phyloP scores from a whole-genome alignment of 2,113 vertebrate genomes.

The Catharus fuscescens region DNA sequence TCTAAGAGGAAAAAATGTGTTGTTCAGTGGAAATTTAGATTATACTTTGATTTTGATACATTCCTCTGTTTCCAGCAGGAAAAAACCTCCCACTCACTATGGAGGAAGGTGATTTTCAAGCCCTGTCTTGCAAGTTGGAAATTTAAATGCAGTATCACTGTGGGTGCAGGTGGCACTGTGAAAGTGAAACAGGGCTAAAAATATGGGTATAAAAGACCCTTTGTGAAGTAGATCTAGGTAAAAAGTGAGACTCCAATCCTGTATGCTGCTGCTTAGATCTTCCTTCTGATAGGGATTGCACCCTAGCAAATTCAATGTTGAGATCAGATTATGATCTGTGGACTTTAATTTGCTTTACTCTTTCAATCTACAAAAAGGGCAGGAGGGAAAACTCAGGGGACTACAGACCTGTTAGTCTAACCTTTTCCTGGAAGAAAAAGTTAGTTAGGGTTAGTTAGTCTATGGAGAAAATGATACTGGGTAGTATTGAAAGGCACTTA shows the following conservation, averaged over 20 bases:
- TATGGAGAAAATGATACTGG: neutral
- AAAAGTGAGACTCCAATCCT: neutral
- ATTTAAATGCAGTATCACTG: neutral
- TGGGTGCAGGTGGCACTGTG: neutral
- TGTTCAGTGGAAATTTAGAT: neutral
- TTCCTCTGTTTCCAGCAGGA: neutral
- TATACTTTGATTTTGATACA: neutral
- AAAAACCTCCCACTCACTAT: neutral
- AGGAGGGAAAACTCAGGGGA: neutral
- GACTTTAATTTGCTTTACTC: neutral
- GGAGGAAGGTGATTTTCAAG: conserved; percentile 9
- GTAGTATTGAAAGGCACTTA: neutral
- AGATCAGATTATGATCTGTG: neutral
- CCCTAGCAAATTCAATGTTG: neutral
- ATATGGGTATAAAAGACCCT: neutral
- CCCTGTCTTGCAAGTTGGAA: neutral
- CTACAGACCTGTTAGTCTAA: neutral
- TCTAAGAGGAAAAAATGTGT: rapidly evolving
- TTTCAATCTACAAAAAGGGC: neutral
- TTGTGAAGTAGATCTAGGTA: neutral
- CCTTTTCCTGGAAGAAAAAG: neutral
- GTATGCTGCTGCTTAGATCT: neutral
- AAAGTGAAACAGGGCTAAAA: neutral
- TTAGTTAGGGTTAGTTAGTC: neutral
- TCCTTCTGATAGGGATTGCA: neutral